phyloP scores from a whole-genome alignment of 2,113 vertebrate species.

The Albula goreensis region DNA sequence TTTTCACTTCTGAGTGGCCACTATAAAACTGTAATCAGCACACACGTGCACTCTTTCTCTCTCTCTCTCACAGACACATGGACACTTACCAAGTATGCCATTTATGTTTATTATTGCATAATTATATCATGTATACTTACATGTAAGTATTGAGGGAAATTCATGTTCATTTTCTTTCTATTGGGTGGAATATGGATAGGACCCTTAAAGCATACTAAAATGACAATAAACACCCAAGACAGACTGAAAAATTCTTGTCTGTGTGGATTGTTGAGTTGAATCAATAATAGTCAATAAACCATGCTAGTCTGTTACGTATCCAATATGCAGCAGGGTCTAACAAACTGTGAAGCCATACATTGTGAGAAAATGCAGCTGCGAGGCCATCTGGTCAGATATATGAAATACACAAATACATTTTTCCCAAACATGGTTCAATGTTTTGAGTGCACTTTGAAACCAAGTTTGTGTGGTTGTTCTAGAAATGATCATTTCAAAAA shows the following conservation, averaged over 20 bases:
- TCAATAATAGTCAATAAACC: neutral
- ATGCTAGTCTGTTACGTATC: neutral
- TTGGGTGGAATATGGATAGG: no score
- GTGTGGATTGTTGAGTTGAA: no score
- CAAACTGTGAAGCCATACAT: neutral
- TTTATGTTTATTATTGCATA: no score
- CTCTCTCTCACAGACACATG: no score
- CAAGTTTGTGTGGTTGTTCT: neutral
- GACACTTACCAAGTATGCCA: no score
- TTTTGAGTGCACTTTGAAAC: neutral
- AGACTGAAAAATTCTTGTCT: no score
- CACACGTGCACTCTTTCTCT: neutral
- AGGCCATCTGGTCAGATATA: neutral
- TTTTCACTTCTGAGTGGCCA: neutral
- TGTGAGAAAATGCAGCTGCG: neutral
- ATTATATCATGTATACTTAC: no score
- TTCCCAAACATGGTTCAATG: neutral
- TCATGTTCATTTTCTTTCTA: no score
- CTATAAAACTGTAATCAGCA: neutral
- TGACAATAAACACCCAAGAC: no score
- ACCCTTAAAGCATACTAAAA: no score
- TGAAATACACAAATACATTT: neutral
- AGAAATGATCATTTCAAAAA: neutral
- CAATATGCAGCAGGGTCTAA: neutral
- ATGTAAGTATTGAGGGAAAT: no score